Evolutionary conservation across 2,797 vertebrate genomes (phyloP).

Genomic region (Acanthurus tractus): DNA sequence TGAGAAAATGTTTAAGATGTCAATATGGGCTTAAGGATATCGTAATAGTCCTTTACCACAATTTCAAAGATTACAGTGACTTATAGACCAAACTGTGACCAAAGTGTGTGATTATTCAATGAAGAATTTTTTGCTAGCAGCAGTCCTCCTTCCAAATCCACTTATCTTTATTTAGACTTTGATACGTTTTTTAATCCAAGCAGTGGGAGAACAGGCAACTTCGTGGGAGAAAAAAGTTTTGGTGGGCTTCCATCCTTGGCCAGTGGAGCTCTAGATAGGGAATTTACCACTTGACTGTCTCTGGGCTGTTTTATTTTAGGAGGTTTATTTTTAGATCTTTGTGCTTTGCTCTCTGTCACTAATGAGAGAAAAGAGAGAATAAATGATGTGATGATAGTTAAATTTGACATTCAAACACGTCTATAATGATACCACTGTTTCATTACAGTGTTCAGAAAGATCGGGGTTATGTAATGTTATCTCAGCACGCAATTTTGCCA

Average conservation of each 20-base stretch:
- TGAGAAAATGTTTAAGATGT: too few species aligned
- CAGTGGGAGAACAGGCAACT: not conserved
- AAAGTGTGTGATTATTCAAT: too few species aligned
- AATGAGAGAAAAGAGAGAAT: conserved; percentile 22
- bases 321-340: conserved; percentile 51
- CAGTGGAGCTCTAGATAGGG: conserved; percentile 36
- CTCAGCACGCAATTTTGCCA: not conserved
- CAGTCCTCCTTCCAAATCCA: too few species aligned
- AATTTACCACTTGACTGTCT: conserved; percentile 42
- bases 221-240: not conserved
- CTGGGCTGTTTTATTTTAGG: conserved; percentile 48
- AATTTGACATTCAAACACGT: conserved; percentile 29
- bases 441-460: not conserved
- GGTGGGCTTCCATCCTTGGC: conserved; percentile 26
- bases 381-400: not conserved
- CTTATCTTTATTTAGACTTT: not conserved
- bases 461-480: not conserved
- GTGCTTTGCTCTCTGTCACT: conserved; percentile 31
- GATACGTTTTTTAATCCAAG: not conserved
- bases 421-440: too few species aligned
- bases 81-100: too few species aligned
- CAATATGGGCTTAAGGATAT: too few species aligned
- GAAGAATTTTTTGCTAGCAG: not conserved
- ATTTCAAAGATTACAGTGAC: not conserved
- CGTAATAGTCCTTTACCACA: not conserved